Percentiles rank a stretch among this genome's conserved stretches.
Evolutionary conservation across 2,113 vertebrate genomes (phyloP).

Genomic region (Atrichornis clamosus): DNA sequence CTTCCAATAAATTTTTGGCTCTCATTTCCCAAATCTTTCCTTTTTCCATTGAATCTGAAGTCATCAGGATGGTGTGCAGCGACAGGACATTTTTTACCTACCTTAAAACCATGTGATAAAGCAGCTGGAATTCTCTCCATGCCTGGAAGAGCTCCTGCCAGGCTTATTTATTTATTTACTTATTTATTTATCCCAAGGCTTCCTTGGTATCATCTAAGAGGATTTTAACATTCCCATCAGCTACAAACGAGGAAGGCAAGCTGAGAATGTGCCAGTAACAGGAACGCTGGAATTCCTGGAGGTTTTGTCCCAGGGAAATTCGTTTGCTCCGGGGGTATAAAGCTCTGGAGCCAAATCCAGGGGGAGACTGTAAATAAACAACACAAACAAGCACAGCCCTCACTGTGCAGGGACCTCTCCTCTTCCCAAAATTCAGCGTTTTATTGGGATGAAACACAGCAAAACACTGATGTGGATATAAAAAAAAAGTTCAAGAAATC

Average conservation of each 20-base stretch:
- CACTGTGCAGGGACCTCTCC: neutral
- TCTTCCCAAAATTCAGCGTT: neutral
- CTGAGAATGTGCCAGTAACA: neutral
- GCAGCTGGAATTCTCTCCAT: neutral
- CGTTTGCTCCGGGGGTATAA: neutral
- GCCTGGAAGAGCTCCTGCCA: neutral
- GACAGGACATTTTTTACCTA: neutral
- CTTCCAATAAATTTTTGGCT: neutral
- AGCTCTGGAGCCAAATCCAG: neutral
- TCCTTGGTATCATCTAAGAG: neutral
- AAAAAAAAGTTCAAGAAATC: neutral
- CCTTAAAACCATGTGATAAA: neutral
- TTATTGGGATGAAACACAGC: neutral
- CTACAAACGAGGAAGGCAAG: neutral
- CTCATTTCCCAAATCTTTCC: neutral
- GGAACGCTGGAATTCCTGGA: neutral
- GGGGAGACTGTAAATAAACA: neutral
- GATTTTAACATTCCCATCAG: neutral
- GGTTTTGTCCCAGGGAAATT: neutral
- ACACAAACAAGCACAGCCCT: neutral
- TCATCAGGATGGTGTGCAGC: neutral
- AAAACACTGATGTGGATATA: neutral
- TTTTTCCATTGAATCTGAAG: neutral
- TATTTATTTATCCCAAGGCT: neutral
- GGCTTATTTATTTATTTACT: neutral